Base-by-base conservation (phyloP, 1,140 invertebrate species). In the Pomacea maculata region DNA sequence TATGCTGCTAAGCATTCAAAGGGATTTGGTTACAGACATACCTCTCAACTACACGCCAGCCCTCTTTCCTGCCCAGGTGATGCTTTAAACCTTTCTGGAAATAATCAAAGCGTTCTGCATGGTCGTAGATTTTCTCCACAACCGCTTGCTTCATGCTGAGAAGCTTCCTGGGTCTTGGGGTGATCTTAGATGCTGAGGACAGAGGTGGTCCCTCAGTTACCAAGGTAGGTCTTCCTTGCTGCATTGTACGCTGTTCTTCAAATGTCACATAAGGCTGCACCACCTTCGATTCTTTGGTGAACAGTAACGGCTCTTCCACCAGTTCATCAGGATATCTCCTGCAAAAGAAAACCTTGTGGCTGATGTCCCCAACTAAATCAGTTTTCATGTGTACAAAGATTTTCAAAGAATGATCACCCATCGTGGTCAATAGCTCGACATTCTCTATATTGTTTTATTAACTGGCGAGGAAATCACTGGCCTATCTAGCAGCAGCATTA, bases 61-160 rank as follows among this genome's bases (percentile, higher is more conserved):
- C 85, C 76, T 86, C 84, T 84, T 85, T 86, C 68, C 80, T 85
- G 54, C 86, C 85, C 19, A 84, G 64, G 25, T 78, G 67, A 61
- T 87, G 84, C 64, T 86, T 86, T 2, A 85, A 84, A 0, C 83
- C 82, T 54, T 79, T 83, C 21, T 86, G 82, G 78, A 86, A 79
- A 64, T 84, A 83, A 29, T 87, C 85, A 80, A 83, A 87, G 64
- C 82, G 81, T 55, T 87, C 86, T 55, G 82, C 75, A 34, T 83
- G 65, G 64, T 75, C 80, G 6, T 82, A 75, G 29, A 87, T 86
- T 19, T 80, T 80, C 54, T 83, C 75, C 10, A 86, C 77, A 12
- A 84, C 80, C n/a, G 81, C 75, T 65, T 83, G 81, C n/a, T 83
- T 71, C 45, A 84, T 77, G 63, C 78, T 73, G 21, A 84, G 77